Conservation (phyloP, 2,113 vertebrate genomes). For the Chloroceryle aenea region DNA sequence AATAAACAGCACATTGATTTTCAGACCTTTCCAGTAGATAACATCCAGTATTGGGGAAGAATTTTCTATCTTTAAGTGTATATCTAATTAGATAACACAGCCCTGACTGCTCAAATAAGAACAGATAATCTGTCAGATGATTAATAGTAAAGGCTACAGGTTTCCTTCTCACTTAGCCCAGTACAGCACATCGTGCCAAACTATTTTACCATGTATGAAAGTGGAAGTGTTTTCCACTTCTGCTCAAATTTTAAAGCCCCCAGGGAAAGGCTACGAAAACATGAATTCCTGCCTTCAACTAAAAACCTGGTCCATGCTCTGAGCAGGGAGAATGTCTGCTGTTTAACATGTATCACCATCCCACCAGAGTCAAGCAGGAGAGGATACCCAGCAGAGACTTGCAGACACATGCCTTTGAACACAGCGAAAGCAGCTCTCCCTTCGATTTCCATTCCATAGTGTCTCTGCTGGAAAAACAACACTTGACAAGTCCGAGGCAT, state of each 20-base stretch:
- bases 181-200: not conserved
- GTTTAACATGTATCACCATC: not conserved
- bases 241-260: not conserved
- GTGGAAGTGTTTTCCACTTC: not conserved
- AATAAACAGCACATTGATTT: conserved; percentile 9
- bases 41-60: not conserved
- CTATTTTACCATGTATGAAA: not conserved
- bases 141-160: not conserved
- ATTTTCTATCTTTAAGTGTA: not conserved
- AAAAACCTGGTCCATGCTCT: not conserved
- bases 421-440: not conserved
- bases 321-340: not conserved
- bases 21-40: not conserved
- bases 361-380: not conserved
- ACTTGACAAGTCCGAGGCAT: not conserved
- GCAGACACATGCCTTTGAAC: not conserved
- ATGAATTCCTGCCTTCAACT: not conserved
- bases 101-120: not conserved
- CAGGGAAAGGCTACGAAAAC: not conserved
- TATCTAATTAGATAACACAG: not conserved
- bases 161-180: not conserved
- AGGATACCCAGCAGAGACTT: not conserved
- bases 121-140: not conserved
- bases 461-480: not conserved
- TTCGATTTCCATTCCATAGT: not conserved